Percentiles rank a stretch among this genome's conserved stretches.
Conservation (phyloP, 2,888 invertebrate species). For the Chymomyza amoena region DNA sequence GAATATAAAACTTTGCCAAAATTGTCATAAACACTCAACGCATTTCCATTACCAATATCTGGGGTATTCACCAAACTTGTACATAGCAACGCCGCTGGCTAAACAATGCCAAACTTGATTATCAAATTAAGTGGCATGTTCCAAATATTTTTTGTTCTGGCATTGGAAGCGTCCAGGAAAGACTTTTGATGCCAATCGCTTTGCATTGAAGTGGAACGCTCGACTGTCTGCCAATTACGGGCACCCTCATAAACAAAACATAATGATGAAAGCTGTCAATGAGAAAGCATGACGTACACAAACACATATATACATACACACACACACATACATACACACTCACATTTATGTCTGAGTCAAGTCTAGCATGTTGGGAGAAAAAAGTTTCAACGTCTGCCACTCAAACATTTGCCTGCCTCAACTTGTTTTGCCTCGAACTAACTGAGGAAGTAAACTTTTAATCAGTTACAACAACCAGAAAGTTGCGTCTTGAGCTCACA, state of each 20-base stretch:
- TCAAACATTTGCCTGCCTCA: constrained; percentile 45
- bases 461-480: constrained; percentile 37
- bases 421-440: constrained; percentile 46
- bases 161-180: background rate
- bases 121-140: constrained; percentile 27
- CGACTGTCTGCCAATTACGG: constrained; percentile 6
- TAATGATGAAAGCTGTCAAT: constrained; percentile 31
- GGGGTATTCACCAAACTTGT: background rate
- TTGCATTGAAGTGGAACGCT: background rate
- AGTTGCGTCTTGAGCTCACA: constrained; percentile 30
- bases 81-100: constrained; percentile 19
- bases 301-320: background rate
- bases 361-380: constrained; percentile 37
- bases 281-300: constrained; percentile 21
- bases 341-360: constrained; percentile 38
- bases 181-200: constrained; percentile 29
- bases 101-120: constrained; percentile 28
- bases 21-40: background rate
- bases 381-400: constrained; percentile 61
- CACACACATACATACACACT: constrained; percentile 7
- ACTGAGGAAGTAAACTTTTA: constrained; percentile 52
- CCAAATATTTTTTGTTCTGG: background rate
- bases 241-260: constrained; percentile 29
- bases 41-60: background rate
- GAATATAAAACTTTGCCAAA: background rate